Base-by-base conservation (phyloP, 1,140 invertebrate genomes). In the Conus ventricosus region DNA sequence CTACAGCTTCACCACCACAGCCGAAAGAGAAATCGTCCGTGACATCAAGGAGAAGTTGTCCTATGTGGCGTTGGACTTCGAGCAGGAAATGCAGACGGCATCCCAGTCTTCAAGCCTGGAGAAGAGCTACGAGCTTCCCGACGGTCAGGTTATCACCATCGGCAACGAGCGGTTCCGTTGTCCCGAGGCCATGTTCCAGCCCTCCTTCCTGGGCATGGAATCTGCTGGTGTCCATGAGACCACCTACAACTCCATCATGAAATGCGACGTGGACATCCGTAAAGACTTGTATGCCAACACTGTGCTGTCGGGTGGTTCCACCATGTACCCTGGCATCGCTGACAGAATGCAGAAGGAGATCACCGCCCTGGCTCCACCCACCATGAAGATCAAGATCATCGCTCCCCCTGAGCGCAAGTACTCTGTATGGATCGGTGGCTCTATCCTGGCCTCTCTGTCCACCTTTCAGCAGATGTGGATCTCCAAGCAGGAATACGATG, bases 21-120 rank as follows among this genome's bases (percentile, higher is more conserved):
- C 98, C 95, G 98, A 99, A 95, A 96, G 98, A 96, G 98, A 99
- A 97, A 99, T 99, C 94, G 98, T 99, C 95, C 97, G 98, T 97
- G 98, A 99, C 96, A 98, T 98, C 96, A 98, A 94, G 87, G 93
- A 94, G 95, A 98, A 98, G 95, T 96, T 98, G 85, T 98, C 97
- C 96, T 98, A 98, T 94, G 98, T 99, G 82, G 98, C 98, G 67
- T 96, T 98, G 54, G 98, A 98, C 96, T 94, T 94, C 96, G 98
- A 99, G 96, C 98, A 98, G 96, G 98, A 99, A 96, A 99, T 99
- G 98, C 97, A 97, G 92, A 98, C 98, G 91, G 98, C 98, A 90
- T 97, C 98, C 75, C 94, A 93, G 17, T 94, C 94, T 54, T 92
- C 92, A 8, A 90, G 90, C 39, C 84, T 93, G 75, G 93, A 94